Evolutionary conservation across 1,140 invertebrate genomes (phyloP).

Genomic region (Uloborus diversus): DNA sequence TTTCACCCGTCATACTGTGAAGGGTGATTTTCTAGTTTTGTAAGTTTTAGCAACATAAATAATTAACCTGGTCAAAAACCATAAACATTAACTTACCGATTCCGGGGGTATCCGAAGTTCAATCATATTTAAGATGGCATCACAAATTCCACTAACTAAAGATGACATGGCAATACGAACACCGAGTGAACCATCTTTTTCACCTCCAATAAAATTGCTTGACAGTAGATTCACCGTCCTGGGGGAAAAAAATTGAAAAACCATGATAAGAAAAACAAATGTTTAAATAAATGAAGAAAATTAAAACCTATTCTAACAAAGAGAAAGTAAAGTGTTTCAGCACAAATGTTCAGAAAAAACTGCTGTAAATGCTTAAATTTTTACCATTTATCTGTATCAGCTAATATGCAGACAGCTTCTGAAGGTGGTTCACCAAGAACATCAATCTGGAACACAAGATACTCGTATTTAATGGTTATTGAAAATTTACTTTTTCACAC

Average conservation of each 20-base stretch:
- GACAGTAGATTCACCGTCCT: constrained; percentile 65
- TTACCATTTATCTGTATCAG: constrained; percentile 85
- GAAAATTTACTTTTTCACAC: too few relatives aligned
- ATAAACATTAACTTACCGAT: constrained; percentile 70
- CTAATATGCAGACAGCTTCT: constrained; percentile 83
- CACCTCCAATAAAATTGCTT: constrained; percentile 68
- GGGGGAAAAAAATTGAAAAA: neutral
- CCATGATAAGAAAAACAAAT: neutral
- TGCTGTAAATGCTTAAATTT: constrained; percentile 40
- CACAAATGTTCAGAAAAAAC: neutral
- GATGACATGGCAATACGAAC: constrained; percentile 79
- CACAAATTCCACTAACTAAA: constrained; percentile 83
- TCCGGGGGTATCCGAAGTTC: constrained; percentile 73
- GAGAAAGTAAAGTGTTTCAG: neutral
- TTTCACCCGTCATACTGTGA: too few relatives aligned
- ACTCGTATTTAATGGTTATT: too few relatives aligned
- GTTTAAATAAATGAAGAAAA: neutral
- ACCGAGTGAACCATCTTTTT: constrained; percentile 62
- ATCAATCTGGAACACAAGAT: constrained; percentile 62
- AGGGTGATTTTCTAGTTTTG: too few relatives aligned
- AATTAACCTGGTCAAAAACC: too few relatives aligned
- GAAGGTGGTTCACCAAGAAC: constrained; percentile 74
- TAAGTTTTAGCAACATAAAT: too few relatives aligned
- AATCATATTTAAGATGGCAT: constrained; percentile 80
- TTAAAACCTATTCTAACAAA: neutral